Conservation (phyloP, 2,797 vertebrate species). For the Xerus rutilus region DNA sequence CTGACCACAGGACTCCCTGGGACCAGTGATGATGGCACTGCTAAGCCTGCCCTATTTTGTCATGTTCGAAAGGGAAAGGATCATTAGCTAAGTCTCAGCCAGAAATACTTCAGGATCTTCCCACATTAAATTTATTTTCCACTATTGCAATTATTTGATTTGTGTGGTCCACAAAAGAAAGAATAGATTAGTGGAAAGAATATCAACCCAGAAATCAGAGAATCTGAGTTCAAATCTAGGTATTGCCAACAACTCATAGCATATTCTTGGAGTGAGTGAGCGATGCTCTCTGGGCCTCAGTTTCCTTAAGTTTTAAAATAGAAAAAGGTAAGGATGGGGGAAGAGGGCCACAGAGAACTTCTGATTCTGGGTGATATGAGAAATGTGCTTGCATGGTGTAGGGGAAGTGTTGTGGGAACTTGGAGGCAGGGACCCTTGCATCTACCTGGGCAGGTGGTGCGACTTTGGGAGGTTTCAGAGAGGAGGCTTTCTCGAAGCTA, state of each 20-base stretch:
- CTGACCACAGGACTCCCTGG: accelerated
- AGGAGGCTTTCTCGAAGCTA: background rate
- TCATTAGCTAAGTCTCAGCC: background rate
- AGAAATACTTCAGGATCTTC: background rate
- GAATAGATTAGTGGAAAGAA: background rate
- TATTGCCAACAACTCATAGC: background rate
- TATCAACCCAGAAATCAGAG: background rate
- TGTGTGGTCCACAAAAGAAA: background rate
- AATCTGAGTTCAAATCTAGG: background rate
- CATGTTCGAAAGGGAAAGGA: background rate
- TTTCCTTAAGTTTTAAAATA: conserved; percentile 32
- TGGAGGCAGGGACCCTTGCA: background rate
- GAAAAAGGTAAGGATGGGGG: background rate
- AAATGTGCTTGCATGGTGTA: background rate
- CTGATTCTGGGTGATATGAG: background rate
- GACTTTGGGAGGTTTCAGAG: background rate
- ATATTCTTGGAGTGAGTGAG: background rate
- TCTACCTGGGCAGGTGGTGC: too few relatives aligned
- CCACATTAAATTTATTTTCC: background rate
- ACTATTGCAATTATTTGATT: background rate
- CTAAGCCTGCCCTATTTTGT: background rate
- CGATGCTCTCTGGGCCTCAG: background rate
- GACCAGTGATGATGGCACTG: background rate
- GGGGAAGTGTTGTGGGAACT: background rate
- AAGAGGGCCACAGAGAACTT: background rate